Evolutionary conservation across 2,797 vertebrate species (phyloP), one percentile per base, ranked within the genome.

Genomic region (Enteromius viviparus): DNA sequence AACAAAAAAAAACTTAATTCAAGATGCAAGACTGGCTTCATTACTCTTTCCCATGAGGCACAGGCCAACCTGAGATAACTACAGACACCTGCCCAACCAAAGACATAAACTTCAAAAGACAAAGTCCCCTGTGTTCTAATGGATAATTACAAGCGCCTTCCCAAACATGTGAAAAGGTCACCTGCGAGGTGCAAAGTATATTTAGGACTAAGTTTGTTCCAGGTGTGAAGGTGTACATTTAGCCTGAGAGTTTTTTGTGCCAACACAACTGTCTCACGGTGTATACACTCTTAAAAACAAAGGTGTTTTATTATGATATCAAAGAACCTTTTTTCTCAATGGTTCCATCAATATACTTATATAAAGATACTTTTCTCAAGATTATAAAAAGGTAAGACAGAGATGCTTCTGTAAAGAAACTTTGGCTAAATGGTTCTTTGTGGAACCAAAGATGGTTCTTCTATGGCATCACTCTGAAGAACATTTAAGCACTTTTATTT

Each of bases 131-230:
- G 55, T 85, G 79, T 69, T 76, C 47, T 42, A n/a, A 51, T 68
- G 32, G 23, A 66, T 87, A 85, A 86, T 83, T 83, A 81, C 34
- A 78, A 68, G 45, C 26, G 10, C 47, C 34, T 68, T 79, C 11
- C 8, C 77, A 51, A 51, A 75, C 79, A 68, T 76, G 29, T 29
- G 76, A 55, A 70, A 53, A 51, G 58, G 45, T 84, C 77, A 66
- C 69, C 49, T 49, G 69, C n/a, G 42, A 45, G 34, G 14, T 37
- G 37, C 40, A 55, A 15, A 70, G 72, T 65, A 62, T 75, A 72
- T 78, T 84, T 37, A 76, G 34, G 55, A 42, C 75, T 42, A 47
- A 60, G 32, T 47, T 65, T 34, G 58, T 5, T 66, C 58, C 51
- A 77, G 79, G 79, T 87, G 84, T 71, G 51, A 53, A 26, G 64